Base-by-base conservation (phyloP, 2,888 invertebrate species). In the Hirtodrosophila confusa region DNA sequence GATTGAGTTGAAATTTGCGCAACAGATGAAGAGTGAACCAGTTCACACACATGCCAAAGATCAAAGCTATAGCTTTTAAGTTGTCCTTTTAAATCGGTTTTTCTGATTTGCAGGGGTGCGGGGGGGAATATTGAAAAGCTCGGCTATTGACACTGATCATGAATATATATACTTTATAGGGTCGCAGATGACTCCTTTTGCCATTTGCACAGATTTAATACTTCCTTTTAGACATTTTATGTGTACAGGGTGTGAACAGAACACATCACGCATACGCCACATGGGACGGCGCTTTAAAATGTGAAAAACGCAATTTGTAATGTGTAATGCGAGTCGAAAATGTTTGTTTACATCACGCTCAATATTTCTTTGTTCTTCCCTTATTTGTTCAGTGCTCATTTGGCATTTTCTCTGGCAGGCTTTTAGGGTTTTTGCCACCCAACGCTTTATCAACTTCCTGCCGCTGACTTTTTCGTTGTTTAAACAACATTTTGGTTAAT, bases 201-300 rank as follows among this genome's bases (percentile, higher is more conserved):
- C n/a, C n/a, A n/a, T n/a, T 17, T 2, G 17, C 17, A 17, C 17
- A 17, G 17, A 17, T 2, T 17, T 17, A 17, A 17, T 17, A 17
- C 17, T 17, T 2, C 17, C 17, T 17, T 1, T 17, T 1, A 17
- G 17, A 1, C 1, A 17, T 17, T 1, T 17, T 17, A 17, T 17
- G 17, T 1, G 17, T 17, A 17, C 17, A 17, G 17, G 17, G 17
- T 17, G 2, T 17, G 17, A 17, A 17, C 17, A 58, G 45, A 33
- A 60, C 37, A 41, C 40, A 72, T 45, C 56, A 75, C 60, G 54
- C 62, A 72, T 62, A 67, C 65, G 55, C 58, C 49, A 56, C 75
- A 35, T 73, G 57, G 45, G 29, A 65, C 40, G 36, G 36, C 56
- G 43, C 45, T 72, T 72, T 58, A 68, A 58, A 58, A 43, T 50